Evolutionary conservation across 2,797 vertebrate species (phyloP).

Genomic region (Ptychadena robeensis): DNA sequence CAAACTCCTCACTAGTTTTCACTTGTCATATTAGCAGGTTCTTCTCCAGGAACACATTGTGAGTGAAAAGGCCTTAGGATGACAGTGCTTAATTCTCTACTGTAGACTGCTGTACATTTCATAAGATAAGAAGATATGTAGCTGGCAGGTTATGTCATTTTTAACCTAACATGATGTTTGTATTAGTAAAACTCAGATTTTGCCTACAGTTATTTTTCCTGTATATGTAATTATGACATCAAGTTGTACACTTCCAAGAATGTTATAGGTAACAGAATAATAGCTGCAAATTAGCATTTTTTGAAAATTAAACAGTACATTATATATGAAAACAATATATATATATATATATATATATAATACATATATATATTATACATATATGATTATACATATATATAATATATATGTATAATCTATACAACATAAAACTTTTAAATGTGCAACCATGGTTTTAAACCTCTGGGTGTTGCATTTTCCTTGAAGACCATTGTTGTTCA

Average conservation of each 20-base stretch:
- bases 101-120: conserved; percentile 61
- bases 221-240: not conserved
- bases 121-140: conserved; percentile 71
- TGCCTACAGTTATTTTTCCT: not conserved
- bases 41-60: conserved; percentile 76
- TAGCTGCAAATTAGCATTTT: too few relatives aligned
- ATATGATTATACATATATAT: too few relatives aligned
- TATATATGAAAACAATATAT: too few relatives aligned
- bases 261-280: too few relatives aligned
- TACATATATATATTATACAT: too few relatives aligned
- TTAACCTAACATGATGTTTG: conserved; percentile 70
- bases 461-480: too few relatives aligned
- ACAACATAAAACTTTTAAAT: too few relatives aligned
- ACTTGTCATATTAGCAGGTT: conserved; percentile 74
- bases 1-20: conserved; percentile 67
- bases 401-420: too few relatives aligned
- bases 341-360: too few relatives aligned
- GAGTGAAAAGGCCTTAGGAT: conserved; percentile 76
- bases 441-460: too few relatives aligned
- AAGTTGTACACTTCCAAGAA: not conserved
- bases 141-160: conserved; percentile 73
- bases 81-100: conserved; percentile 70
- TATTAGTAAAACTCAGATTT: conserved; percentile 57
- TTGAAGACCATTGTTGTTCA: too few relatives aligned
- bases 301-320: too few relatives aligned